Base-by-base conservation (phyloP, 2,888 invertebrate species). In the Lepidocyrtinus sp. region DNA sequence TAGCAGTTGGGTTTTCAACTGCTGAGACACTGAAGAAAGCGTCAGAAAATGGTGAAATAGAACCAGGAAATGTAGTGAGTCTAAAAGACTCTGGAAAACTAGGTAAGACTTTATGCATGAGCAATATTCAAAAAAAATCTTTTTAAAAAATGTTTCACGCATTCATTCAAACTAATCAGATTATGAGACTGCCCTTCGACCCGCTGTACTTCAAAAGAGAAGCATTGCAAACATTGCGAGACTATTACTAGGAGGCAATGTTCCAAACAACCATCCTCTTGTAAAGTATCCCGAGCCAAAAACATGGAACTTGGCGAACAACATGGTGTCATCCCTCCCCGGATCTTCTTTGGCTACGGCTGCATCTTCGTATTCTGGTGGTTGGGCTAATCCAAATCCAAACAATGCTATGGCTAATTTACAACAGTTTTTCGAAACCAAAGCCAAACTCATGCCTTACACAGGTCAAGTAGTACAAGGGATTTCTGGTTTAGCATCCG, bases 171-270 rank as follows among this genome's bases (percentile, higher is more conserved):
- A 2, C 9, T 17, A 3, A 70, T 64, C 59, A 74, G 73, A 75
- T 72, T 75, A 81, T 69, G 81, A 81, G 63, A 25, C 75, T 65
- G 73, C 73, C 15, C 77, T 82, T 15, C 71, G 74, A 21, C 82
- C 82, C 15, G 75, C 80, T 1, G 70, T 80, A 12, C 69, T 73
- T 1, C 74, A 84, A 46, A 84, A 84, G 36, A 61, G 86, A 22
- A 85, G 85, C 67, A 85, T 86, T 15, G 82, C 81, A 9, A 86
- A 84, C 69, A 85, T 86, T 45, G 85, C 85, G 0, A 74, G 85
- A 55, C 84, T 86, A n/a, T 79, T 86, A 9, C 82, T 86, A 19
- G 86, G 86, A 82, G 86, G 86, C 7, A 86, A 85, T 67, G 86
- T 85, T 1, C 86, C 86, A 1, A 84, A 85, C 70, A 85, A 86